These are phyloP conservation scores for Leptinotarsa tumamoca DNA, from an alignment of 2,888 invertebrate species.

Conservation along the genomic window DNA sequence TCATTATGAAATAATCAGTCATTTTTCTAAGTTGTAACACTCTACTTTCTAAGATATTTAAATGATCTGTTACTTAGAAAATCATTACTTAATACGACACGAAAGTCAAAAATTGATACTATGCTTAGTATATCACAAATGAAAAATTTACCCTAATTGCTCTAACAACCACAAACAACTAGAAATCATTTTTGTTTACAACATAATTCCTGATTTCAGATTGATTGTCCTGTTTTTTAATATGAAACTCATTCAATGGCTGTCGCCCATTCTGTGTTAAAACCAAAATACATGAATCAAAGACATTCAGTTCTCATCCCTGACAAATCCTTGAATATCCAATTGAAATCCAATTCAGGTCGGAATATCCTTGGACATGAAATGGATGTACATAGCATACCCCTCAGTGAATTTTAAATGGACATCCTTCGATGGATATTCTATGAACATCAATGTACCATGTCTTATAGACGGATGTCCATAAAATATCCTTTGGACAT, in stretches of 20 bases:
- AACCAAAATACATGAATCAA: background rate
- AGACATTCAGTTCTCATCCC: too few relatives aligned
- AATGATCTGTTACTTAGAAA: constrained; percentile 45
- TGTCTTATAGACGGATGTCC: too few relatives aligned
- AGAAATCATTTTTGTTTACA: constrained; percentile 24
- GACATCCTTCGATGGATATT: too few relatives aligned
- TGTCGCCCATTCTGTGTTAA: constrained; percentile 6
- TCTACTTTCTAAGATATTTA: constrained; percentile 42
- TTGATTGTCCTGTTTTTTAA: constrained; percentile 18
- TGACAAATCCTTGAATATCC: too few relatives aligned
- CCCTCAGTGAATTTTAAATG: too few relatives aligned
- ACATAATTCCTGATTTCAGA: background rate
- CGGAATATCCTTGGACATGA: too few relatives aligned
- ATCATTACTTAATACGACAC: constrained; percentile 28
- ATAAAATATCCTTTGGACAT: too few relatives aligned
- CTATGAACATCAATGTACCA: too few relatives aligned
- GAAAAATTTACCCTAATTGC: constrained; percentile 38
- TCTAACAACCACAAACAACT: constrained; percentile 33
- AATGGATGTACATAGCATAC: too few relatives aligned
- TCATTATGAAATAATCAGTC: constrained; percentile 48
- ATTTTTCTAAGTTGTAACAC: constrained; percentile 46
- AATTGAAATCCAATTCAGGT: too few relatives aligned
- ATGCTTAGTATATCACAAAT: constrained; percentile 36
- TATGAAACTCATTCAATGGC: background rate
- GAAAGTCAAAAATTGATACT: constrained; percentile 32